Evolutionary conservation across 2,888 invertebrate species (phyloP), one percentile per base, ranked within the genome.

Genomic region (Scaptomyza cyrtandrae): DNA sequence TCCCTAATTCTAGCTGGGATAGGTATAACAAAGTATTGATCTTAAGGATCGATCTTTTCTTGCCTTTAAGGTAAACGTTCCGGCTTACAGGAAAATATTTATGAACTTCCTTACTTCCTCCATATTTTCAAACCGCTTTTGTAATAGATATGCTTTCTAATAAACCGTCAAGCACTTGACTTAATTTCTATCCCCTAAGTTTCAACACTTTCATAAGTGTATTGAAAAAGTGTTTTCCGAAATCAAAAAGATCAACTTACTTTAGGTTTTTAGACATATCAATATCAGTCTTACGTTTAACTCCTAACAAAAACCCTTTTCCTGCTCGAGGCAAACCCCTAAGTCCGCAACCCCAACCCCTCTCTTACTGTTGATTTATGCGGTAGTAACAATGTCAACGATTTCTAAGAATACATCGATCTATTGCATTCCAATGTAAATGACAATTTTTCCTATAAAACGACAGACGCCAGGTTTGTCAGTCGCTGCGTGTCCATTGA

Each of bases 341-440:
- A 10, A 45, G 24, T 19, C 41, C 5, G 29, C 13, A 31, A 14
- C 3, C 4, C 27, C 29, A 6, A 9, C 2, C 1, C 10, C 11
- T 6, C 3, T 2, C 11, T 6, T 35, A 24, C 52, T 63, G 62
- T 64, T 78, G 75, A 78, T 78, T 69, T 75, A 78, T 78, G 59
- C 59, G 54, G 71, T 41, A 66, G 46, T 33, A 46, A 50, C 16
- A 59, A 59, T 27, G 78, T 78, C 67, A 60, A 61, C 64, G 64
- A 43, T 58, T 78, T 78, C 79, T 65, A 50, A 50, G 78, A 78
- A 78, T 53, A 68, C 78, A 78, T 75, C 71, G 78, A 78, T 78
- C 78, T 78, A 71, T 68, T 57, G 78, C 65, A 71, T 67, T 75
- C 53, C 71, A 75, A 75, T 78, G 73, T 68, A 81, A 84, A 78